Percentiles rank a stretch among this genome's conserved stretches.
phyloP scores from a whole-genome alignment of 2,797 vertebrate species.

The Toxotes lorentzi region DNA sequence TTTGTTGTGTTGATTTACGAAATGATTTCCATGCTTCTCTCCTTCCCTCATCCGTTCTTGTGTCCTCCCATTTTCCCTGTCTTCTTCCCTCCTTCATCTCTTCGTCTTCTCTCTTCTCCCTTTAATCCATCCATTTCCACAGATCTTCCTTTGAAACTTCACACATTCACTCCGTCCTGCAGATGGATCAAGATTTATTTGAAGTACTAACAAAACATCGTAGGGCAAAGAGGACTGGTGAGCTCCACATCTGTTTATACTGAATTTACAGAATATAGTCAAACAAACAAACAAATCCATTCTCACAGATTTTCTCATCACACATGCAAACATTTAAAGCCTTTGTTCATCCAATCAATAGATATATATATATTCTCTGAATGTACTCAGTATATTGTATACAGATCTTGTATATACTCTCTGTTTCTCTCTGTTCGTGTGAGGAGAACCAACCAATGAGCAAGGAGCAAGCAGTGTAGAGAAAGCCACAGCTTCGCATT shows the following conservation, averaged over 20 bases:
- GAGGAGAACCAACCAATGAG: not conserved
- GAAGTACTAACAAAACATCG: not conserved
- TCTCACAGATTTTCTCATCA: no score
- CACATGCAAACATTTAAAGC: no score
- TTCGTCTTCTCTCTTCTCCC: no score
- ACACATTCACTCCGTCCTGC: not conserved
- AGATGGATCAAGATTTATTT: not conserved
- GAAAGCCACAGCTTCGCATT: not conserved
- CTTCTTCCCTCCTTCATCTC: slow-evolving; percentile 16
- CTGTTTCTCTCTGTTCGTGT: not conserved
- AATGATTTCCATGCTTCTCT: not conserved
- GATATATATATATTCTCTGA: no score
- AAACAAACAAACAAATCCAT: not conserved
- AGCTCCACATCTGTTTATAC: not conserved
- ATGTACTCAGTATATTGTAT: no score
- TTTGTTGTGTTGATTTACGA: not conserved
- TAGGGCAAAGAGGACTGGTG: not conserved
- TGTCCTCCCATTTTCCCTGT: slow-evolving; percentile 26
- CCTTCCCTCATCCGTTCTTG: slow-evolving; percentile 4
- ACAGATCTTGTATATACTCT: no score
- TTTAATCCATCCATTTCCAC: slow-evolving; percentile 42
- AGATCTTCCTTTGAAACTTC: slow-evolving; percentile 2
- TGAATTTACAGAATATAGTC: not conserved
- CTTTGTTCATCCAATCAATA: no score
- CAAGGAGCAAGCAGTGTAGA: not conserved